Conservation (phyloP, 2,113 vertebrate genomes). For the Anoura caudifer region DNA sequence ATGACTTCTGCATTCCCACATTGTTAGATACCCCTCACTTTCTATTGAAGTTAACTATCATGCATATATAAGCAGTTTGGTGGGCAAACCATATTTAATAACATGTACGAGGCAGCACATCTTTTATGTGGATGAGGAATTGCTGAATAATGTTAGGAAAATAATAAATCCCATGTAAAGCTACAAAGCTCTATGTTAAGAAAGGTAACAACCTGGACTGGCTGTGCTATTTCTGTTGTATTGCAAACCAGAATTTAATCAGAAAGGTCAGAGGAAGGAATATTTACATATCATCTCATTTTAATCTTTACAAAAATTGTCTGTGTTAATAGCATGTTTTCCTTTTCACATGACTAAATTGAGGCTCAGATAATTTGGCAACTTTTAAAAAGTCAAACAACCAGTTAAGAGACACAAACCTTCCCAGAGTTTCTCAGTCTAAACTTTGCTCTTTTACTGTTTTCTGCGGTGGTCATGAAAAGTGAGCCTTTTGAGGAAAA, state of each 20-base stretch:
- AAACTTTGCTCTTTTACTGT: background rate
- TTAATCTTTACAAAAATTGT: background rate
- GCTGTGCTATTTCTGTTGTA: background rate
- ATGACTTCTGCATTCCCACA: background rate
- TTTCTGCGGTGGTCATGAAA: background rate
- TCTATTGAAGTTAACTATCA: background rate
- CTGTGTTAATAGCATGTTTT: background rate
- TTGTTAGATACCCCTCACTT: background rate
- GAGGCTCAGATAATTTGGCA: background rate
- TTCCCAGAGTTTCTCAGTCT: background rate
- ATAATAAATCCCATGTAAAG: background rate
- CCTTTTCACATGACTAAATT: background rate
- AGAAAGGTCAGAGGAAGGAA: background rate
- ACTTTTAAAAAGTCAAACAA: background rate
- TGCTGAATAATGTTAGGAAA: background rate
- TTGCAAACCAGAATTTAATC: background rate
- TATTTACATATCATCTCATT: background rate
- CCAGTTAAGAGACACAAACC: background rate
- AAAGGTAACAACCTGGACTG: background rate
- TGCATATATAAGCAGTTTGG: background rate
- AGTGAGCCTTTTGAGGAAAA: constrained; percentile 13
- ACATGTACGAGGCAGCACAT: background rate
- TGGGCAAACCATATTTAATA: background rate
- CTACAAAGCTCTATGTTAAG: background rate
- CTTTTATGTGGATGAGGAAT: background rate